Evolutionary conservation across 2,888 invertebrate genomes (phyloP).

Genomic region (Cecidostiba fungosa): DNA sequence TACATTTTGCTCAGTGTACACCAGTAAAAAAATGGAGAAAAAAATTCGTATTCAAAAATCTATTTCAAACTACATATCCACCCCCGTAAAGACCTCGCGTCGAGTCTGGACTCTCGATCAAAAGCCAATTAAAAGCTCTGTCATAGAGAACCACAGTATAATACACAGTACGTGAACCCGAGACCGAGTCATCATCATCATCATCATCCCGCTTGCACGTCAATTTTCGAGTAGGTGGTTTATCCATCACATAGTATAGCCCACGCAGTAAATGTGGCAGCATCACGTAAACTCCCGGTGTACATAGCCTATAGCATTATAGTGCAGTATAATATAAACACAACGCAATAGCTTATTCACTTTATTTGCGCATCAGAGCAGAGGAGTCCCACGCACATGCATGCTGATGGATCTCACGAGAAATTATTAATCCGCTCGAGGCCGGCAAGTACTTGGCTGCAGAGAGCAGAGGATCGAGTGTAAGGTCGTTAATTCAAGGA

Average conservation of each 20-base stretch:
- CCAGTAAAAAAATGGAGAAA: no score
- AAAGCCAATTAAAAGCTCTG: conserved; percentile 9
- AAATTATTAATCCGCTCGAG: neutral
- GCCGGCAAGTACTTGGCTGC: neutral
- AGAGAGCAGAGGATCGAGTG: neutral
- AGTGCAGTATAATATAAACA: neutral
- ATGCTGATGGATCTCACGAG: conserved; percentile 5
- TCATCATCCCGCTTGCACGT: neutral
- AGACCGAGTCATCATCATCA: neutral
- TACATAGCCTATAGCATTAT: neutral
- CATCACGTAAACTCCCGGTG: neutral
- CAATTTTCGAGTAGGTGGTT: neutral
- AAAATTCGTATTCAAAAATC: no score
- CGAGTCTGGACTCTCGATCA: neutral
- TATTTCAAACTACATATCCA: neutral
- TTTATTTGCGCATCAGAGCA: neutral
- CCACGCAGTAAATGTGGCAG: neutral
- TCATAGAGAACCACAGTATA: neutral
- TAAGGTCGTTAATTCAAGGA: conserved; percentile 1
- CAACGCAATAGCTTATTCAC: neutral
- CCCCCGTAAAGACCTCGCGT: neutral
- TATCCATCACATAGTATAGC: neutral
- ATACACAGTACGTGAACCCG: neutral
- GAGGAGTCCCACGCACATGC: neutral
- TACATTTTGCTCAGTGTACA: no score